These are phyloP conservation scores for Sciurus carolinensis DNA, from an alignment of 2,797 vertebrate species.

Conservation along the genomic window DNA sequence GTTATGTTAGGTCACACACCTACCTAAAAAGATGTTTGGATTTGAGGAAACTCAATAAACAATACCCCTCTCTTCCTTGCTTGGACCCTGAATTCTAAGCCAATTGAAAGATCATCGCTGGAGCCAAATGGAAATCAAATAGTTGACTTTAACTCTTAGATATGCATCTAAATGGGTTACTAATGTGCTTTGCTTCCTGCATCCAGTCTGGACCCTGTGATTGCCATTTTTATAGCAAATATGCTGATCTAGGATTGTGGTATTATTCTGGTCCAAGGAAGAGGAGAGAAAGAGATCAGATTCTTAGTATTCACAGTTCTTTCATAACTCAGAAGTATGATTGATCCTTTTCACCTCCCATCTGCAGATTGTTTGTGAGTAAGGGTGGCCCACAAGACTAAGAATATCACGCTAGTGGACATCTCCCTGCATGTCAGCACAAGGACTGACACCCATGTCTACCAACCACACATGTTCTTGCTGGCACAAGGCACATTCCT, in stretches of 20 bases:
- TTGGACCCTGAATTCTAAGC: constrained; percentile 64
- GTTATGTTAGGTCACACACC: not conserved
- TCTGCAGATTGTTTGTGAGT: not conserved
- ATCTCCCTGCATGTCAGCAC: not conserved
- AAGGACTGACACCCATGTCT: constrained; percentile 2
- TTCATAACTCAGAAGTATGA: constrained; percentile 1
- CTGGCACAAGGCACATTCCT: not conserved
- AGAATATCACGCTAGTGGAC: not conserved
- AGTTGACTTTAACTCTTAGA: not conserved
- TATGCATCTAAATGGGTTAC: not conserved
- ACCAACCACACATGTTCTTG: not conserved
- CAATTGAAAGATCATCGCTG: not conserved
- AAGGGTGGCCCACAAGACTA: not conserved
- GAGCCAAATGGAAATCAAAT: constrained; percentile 42
- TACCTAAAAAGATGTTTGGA: not conserved
- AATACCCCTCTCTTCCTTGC: not conserved
- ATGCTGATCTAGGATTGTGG: not conserved
- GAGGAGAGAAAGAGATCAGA: constrained; percentile 21
- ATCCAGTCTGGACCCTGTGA: not conserved
- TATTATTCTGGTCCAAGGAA: constrained; percentile 21
- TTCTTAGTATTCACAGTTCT: constrained; percentile 3
- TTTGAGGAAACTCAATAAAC: constrained; percentile 21
- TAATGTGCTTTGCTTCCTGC: not conserved
- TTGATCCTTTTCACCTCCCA: not conserved
- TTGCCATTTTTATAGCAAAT: constrained; percentile 38